Evolutionary conservation across 1,140 invertebrate species (phyloP).

Genomic region (Vanessa tameamea): DNA sequence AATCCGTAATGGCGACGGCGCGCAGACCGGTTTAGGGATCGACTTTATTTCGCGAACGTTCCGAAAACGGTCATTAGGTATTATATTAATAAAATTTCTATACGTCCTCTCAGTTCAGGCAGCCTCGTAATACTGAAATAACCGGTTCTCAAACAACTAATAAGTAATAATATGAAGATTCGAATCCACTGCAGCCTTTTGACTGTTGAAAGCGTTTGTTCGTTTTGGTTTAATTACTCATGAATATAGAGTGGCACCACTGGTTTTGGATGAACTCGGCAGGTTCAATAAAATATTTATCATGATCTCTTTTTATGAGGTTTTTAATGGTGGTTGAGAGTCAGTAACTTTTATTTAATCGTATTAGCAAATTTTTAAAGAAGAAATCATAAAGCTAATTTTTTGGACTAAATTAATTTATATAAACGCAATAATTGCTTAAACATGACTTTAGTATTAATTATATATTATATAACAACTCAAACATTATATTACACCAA

Average conservation of each 20-base stretch:
- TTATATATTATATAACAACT: too few species aligned
- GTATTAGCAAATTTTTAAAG: neutral
- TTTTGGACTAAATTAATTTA: neutral
- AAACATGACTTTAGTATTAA: too few species aligned
- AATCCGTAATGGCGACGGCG: conserved; percentile 62
- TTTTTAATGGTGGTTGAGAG: conserved; percentile 21
- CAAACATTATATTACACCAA: too few species aligned
- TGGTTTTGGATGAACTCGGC: conserved; percentile 36
- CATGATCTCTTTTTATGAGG: conserved; percentile 21
- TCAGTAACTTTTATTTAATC: neutral
- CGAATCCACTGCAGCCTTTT: conserved; percentile 37
- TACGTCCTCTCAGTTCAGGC: conserved; percentile 64
- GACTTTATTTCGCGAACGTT: conserved; percentile 60
- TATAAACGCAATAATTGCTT: neutral
- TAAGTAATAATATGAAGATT: conserved; percentile 39
- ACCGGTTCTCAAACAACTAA: conserved; percentile 53
- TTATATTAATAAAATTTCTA: conserved; percentile 44
- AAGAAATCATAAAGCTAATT: neutral
- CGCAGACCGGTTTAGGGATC: conserved; percentile 58
- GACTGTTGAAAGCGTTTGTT: conserved; percentile 47
- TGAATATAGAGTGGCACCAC: conserved; percentile 48
- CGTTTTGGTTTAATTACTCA: conserved; percentile 48
- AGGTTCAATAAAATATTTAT: conserved; percentile 25
- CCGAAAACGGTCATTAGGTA: conserved; percentile 40
- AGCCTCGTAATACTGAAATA: conserved; percentile 65